Conservation (phyloP, 1,140 invertebrate species). For the Dendroctonus valens region DNA sequence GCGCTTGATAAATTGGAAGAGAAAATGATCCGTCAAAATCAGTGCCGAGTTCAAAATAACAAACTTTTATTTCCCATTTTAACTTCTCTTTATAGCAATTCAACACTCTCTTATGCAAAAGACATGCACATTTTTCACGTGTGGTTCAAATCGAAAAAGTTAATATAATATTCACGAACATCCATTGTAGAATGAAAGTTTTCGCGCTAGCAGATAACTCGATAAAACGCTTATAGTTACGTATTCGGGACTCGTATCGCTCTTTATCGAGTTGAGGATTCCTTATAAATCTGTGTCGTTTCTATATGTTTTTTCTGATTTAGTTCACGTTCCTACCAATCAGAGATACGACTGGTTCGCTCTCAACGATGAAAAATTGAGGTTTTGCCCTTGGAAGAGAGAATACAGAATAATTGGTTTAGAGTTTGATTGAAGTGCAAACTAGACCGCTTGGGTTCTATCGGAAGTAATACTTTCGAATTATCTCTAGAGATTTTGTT, state of each 20-base stretch:
- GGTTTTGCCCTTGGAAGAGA: no score
- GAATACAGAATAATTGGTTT: no score
- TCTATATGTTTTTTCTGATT: slow-evolving; percentile 17
- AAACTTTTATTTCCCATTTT: no score
- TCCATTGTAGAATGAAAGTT: slow-evolving; percentile 12
- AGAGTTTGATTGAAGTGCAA: no score
- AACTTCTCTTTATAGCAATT: no score
- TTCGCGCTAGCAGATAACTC: slow-evolving; percentile 19
- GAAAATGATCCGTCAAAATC: no score
- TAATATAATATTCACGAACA: slow-evolving; percentile 20
- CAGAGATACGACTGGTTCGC: background rate
- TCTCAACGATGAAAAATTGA: no score
- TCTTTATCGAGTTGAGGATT: slow-evolving; percentile 26
- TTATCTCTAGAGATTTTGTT: no score
- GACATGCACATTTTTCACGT: slow-evolving; percentile 7
- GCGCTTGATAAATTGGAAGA: no score
- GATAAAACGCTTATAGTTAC: slow-evolving; percentile 23
- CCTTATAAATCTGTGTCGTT: slow-evolving; percentile 24
- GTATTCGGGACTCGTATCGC: slow-evolving; percentile 19
- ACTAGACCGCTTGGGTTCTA: no score
- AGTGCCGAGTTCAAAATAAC: no score
- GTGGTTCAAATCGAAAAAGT: slow-evolving; percentile 8
- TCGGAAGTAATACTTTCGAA: no score
- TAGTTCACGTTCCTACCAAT: slow-evolving; percentile 14
- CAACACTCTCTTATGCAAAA: background rate